Evolutionary conservation across 2,797 vertebrate genomes (phyloP), one percentile per base, ranked within the genome.

Genomic region (Amphiprion clarkii): DNA sequence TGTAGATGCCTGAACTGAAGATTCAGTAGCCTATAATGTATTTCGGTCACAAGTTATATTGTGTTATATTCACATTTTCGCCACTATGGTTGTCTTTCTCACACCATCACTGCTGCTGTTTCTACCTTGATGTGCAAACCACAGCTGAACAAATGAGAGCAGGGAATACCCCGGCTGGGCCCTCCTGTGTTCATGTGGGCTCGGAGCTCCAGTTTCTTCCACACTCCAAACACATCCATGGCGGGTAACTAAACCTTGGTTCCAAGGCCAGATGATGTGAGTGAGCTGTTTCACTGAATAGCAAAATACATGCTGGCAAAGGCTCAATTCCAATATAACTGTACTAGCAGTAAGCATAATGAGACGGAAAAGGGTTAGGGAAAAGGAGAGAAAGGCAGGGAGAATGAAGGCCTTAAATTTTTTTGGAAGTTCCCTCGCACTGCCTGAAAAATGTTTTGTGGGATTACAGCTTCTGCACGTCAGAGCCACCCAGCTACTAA

Each of bases 391-490:
- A 33, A n/a, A 39, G 6, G 55, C 1, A 31, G 29, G 29, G 11
- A 2, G n/a, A 79, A 33, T 23, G 44, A 62, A 54, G 53, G 16
- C 59, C 44, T 75, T 76, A 60, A 48, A 61, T 70, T 53, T 72
- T 58, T 68, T 21, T 17, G 27, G 57, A 78, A 77, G 83, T 75
- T 82, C 53, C 31, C 61, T 76, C 65, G 59, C 67, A 60, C 71
- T 60, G 56, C 71, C 48, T 55, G 70, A 73, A 68, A 75, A 76
- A 55, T 7, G 29, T 46, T 87, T 78, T 74, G 19, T 63, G 67
- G 81, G 79, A 90, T 90, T 84, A 88, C 58, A 69, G 78, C 72
- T 58, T 67, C 76, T 83, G 74, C 85, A 70, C 84, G 85, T 85
- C 79, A 70, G 68, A 83, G 81, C 64, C 56, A 46, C 76, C 88